Evolutionary conservation across 2,888 invertebrate genomes (phyloP).

Genomic region (Perizoma flavofasciatum): DNA sequence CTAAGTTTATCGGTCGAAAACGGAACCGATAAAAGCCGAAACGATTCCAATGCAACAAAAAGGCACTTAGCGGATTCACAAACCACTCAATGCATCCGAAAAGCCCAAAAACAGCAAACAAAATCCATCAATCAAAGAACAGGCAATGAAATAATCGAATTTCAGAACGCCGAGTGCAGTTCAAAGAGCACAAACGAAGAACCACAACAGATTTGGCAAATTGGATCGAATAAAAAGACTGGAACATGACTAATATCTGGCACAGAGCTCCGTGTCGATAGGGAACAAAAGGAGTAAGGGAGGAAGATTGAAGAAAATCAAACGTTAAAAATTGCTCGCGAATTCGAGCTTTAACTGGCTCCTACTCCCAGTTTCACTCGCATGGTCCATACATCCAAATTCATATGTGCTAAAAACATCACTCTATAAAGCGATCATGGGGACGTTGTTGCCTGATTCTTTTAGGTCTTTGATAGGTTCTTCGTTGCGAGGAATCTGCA

Average conservation of each 20-base stretch:
- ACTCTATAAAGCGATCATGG: too few relatives aligned
- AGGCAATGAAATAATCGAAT: conserved; percentile 79
- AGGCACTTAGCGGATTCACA: conserved; percentile 66
- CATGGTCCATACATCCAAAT: too few relatives aligned
- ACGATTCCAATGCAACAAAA: conserved; percentile 44
- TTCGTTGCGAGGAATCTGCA: too few relatives aligned
- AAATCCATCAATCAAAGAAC: conserved; percentile 81
- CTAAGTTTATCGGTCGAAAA: conserved; percentile 16
- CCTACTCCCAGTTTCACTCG: too few relatives aligned
- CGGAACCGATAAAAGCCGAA: conserved; percentile 27
- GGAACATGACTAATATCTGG: conserved; percentile 75
- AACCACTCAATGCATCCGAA: conserved; percentile 59
- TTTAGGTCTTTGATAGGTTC: too few relatives aligned
- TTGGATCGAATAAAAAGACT: conserved; percentile 52
- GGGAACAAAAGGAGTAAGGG: conserved; percentile 64
- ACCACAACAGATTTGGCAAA: conserved; percentile 74
- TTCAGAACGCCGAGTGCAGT: conserved; percentile 74
- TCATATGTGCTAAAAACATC: too few relatives aligned
- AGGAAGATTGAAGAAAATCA: conserved; percentile 60
- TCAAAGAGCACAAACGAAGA: conserved; percentile 76
- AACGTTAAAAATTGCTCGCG: conserved; percentile 45
- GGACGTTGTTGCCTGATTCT: too few relatives aligned
- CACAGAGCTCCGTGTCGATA: conserved; percentile 76
- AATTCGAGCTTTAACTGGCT: neutral
- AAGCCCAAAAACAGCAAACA: conserved; percentile 59